Percentiles rank a stretch among this genome's conserved stretches.
These are phyloP conservation scores for Agriotes lineatus DNA, from an alignment of 2,888 invertebrate genomes.

Conservation along the genomic window DNA sequence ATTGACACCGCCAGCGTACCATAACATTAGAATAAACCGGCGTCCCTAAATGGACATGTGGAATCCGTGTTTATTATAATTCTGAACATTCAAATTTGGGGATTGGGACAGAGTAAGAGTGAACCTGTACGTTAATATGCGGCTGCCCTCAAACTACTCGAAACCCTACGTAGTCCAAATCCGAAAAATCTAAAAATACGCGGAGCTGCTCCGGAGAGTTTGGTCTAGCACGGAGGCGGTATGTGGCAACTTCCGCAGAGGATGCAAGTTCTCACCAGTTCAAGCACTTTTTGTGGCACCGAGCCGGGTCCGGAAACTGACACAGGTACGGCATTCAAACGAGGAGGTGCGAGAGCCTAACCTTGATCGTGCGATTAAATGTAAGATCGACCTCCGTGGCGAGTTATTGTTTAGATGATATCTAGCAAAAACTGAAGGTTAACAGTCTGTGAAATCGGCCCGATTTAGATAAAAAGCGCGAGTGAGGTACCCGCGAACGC, in stretches of 20 bases:
- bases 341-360: conserved; percentile 45
- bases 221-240: conserved; percentile 22
- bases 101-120: too few species aligned
- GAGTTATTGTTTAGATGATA: conserved; percentile 39
- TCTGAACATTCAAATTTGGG: neutral
- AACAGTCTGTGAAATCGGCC: conserved; percentile 34
- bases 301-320: conserved; percentile 36
- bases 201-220: conserved; percentile 2
- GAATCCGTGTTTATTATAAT: neutral
- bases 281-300: conserved; percentile 25
- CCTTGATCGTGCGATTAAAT: conserved; percentile 47
- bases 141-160: conserved; percentile 22
- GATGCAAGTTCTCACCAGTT: conserved; percentile 36
- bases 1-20: conserved; percentile 13
- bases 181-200: conserved; percentile 31
- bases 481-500: conserved; percentile 10
- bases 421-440: conserved; percentile 40
- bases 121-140: neutral
- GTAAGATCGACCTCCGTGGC: conserved; percentile 35
- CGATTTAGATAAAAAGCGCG: conserved; percentile 30
- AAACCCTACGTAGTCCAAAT: conserved; percentile 20
- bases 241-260: conserved; percentile 41
- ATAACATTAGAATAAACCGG: neutral
- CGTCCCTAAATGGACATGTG: neutral
- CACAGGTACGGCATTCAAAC: conserved; percentile 47